These are phyloP conservation scores for Crematogaster levior DNA, from an alignment of 2,888 invertebrate genomes.

Conservation along the genomic window DNA sequence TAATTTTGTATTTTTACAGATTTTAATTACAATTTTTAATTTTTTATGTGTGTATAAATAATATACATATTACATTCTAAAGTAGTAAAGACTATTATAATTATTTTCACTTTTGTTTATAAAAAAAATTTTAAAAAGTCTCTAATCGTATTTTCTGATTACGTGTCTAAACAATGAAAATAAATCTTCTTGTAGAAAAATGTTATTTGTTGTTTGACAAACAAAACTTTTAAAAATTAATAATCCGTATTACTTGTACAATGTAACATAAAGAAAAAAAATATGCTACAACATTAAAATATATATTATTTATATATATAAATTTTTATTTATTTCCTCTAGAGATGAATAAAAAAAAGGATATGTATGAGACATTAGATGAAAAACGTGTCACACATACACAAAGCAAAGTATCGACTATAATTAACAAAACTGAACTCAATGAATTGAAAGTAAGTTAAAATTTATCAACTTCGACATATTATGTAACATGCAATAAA, in stretches of 20 bases:
- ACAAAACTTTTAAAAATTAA: neutral
- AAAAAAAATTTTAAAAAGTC: neutral
- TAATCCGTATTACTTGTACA: neutral
- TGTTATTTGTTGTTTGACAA: neutral
- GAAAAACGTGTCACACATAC: neutral
- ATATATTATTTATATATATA: neutral
- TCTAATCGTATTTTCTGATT: neutral
- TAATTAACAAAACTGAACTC: neutral
- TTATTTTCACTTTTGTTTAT: neutral
- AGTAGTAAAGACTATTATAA: neutral
- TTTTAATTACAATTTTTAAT: neutral
- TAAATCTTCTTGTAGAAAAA: neutral
- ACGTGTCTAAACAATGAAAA: neutral
- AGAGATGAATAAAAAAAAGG: neutral
- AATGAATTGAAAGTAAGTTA: conserved; percentile 3
- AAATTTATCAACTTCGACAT: neutral
- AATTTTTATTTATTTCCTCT: conserved; percentile 6
- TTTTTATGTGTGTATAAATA: neutral
- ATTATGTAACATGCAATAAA: neutral
- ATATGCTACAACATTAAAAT: neutral
- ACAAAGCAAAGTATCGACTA: neutral
- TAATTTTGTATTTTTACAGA: neutral
- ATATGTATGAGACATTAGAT: neutral
- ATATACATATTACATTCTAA: neutral
- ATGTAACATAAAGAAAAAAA: neutral